Conservation (phyloP, 2,113 vertebrate species). For the Atrichornis clamosus region DNA sequence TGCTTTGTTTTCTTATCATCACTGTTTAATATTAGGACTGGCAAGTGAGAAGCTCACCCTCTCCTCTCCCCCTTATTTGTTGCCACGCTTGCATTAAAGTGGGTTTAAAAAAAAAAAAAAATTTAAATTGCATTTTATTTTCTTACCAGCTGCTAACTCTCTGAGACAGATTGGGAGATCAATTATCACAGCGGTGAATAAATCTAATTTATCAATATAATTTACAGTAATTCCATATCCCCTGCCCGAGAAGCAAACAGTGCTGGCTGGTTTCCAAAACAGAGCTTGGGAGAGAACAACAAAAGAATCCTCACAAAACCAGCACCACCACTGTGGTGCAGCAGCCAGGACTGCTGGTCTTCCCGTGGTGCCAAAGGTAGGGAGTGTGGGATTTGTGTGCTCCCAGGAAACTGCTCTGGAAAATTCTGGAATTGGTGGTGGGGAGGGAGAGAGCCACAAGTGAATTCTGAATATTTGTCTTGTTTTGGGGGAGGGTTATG, state of each 20-base stretch:
- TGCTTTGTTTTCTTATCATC: background rate
- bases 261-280: constrained; percentile 63
- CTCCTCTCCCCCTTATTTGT: constrained; percentile 51
- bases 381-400: background rate
- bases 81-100: constrained; percentile 62
- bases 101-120: constrained; percentile 35
- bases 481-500: background rate
- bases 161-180: constrained; percentile 78
- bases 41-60: constrained; percentile 54
- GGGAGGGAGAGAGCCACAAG: background rate
- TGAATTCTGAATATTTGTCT: background rate
- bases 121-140: constrained; percentile 80
- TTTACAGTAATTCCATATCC: constrained; percentile 80
- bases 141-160: constrained; percentile 78
- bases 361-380: background rate
- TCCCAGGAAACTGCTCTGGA: background rate
- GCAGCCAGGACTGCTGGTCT: background rate
- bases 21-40: constrained; percentile 25
- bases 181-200: constrained; percentile 82
- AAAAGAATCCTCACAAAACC: background rate
- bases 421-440: background rate
- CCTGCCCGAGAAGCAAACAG: constrained; percentile 73
- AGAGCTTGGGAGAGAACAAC: background rate
- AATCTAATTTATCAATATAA: constrained; percentile 84
- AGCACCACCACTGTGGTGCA: background rate